Conservation (phyloP, 37 sponge, comb jelly and placozoan genomes). For the Beroe forskalii region DNA sequence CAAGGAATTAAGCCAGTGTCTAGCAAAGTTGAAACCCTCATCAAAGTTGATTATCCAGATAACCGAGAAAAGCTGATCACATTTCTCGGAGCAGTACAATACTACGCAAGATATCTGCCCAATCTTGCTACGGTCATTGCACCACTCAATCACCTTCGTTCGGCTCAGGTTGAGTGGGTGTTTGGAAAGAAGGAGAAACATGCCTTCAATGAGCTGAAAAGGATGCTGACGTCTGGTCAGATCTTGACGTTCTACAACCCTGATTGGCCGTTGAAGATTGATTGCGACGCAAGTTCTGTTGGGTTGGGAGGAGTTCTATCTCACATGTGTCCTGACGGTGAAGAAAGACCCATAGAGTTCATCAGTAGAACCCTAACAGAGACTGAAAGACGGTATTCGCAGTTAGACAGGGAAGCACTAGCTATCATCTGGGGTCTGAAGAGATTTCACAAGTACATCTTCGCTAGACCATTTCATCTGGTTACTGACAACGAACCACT, state of each 20-base stretch:
- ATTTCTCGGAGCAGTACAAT: slow-evolving; percentile 69
- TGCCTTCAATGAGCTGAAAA: slow-evolving; percentile 68
- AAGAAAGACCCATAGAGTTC: slow-evolving; percentile 68
- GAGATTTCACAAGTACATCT: slow-evolving; percentile 71
- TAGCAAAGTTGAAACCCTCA: slow-evolving; percentile 60
- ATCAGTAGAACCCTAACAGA: slow-evolving; percentile 57
- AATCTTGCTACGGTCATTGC: slow-evolving; percentile 60
- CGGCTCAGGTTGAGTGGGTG: slow-evolving; percentile 41
- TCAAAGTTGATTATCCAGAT: slow-evolving; percentile 57
- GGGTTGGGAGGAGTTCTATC: slow-evolving; percentile 69
- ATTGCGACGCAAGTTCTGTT: slow-evolving; percentile 66
- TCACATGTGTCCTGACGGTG: slow-evolving; percentile 57
- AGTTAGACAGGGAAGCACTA: too few species aligned
- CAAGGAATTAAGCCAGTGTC: slow-evolving; percentile 42
- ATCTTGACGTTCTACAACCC: too few species aligned
- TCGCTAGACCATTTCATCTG: slow-evolving; percentile 65
- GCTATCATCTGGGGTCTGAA: slow-evolving; percentile 68
- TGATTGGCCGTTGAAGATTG: slow-evolving; percentile 17
- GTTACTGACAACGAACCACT: slow-evolving; percentile 72
- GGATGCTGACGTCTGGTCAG: slow-evolving; percentile 64
- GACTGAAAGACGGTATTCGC: slow-evolving; percentile 62
- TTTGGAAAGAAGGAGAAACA: slow-evolving; percentile 37
- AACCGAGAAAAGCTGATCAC: slow-evolving; percentile 60
- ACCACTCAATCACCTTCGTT: slow-evolving; percentile 66
- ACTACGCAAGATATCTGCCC: slow-evolving; percentile 67